A percentile compares a stretch with the other conserved stretches of the same genome.
Conservation (phyloP, 2,888 invertebrate genomes). For the Acrocyrtus sp. region DNA sequence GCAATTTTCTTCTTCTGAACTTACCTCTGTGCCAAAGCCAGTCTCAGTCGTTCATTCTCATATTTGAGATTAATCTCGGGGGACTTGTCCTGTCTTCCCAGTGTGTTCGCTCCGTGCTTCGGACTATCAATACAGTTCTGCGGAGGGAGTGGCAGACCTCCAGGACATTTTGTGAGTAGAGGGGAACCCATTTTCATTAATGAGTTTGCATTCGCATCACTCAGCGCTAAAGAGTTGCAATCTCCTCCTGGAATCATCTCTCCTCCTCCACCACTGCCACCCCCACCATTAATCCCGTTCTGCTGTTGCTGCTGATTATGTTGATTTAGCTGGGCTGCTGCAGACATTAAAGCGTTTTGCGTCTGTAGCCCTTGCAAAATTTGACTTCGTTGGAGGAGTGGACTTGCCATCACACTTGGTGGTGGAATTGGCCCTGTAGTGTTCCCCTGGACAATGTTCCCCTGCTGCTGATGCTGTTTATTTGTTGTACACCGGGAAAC, state of each 20-base stretch:
- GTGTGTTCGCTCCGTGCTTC: slow-evolving; percentile 70
- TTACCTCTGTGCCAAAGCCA: slow-evolving; percentile 95
- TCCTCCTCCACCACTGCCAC: slow-evolving; percentile 29
- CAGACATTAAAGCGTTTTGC: slow-evolving; percentile 53
- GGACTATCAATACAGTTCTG: slow-evolving; percentile 71
- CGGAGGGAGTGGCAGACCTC: slow-evolving; percentile 30
- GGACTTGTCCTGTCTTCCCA: slow-evolving; percentile 66
- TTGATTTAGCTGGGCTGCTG: slow-evolving; percentile 53
- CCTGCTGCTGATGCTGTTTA: slow-evolving; percentile 42
- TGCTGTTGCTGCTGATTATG: slow-evolving; percentile 51
- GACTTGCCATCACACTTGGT: slow-evolving; percentile 54
- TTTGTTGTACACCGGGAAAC: slow-evolving; percentile 68
- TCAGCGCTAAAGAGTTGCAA: slow-evolving; percentile 35
- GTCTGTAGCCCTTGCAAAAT: slow-evolving; percentile 55
- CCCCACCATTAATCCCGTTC: slow-evolving; percentile 38
- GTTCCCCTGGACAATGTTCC: no score
- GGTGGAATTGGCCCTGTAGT: no score
- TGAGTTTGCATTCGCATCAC: slow-evolving; percentile 58
- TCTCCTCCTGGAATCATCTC: slow-evolving; percentile 2
- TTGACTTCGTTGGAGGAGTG: slow-evolving; percentile 53
- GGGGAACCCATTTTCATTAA: slow-evolving; percentile 58
- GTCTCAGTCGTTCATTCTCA: slow-evolving; percentile 94
- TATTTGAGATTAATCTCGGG: slow-evolving; percentile 91
- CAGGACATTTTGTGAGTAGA: slow-evolving; percentile 53
- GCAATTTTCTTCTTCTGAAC: slow-evolving; percentile 57